A percentile compares a stretch with the other conserved stretches of the same genome.
phyloP scores from a whole-genome alignment of 2,888 invertebrate species.

The Volucella inflata region DNA sequence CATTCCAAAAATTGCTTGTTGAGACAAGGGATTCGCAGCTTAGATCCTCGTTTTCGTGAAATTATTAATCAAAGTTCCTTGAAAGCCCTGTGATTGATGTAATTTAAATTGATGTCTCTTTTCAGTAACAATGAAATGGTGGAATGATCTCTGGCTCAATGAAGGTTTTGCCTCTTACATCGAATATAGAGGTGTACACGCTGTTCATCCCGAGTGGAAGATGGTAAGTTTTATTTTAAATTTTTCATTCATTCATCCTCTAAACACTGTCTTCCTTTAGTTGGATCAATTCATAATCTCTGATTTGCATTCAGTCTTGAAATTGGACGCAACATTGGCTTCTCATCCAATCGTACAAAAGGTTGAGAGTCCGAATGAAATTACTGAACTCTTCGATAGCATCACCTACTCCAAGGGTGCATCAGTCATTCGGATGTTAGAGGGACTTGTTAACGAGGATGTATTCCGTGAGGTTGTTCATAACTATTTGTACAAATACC shows the following conservation, averaged over 20 bases:
- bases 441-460: slow-evolving; percentile 88
- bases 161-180: slow-evolving; percentile 97
- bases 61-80: not conserved
- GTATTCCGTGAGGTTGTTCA: slow-evolving; percentile 90
- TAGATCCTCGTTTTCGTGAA: too few relatives aligned
- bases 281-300: slow-evolving; percentile 90
- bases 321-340: slow-evolving; percentile 90
- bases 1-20: too few relatives aligned
- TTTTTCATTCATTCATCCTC: too few relatives aligned
- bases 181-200: slow-evolving; percentile 90
- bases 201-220: slow-evolving; percentile 91
- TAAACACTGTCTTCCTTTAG: slow-evolving; percentile 84
- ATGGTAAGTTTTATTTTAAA: slow-evolving; percentile 85
- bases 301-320: slow-evolving; percentile 89
- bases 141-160: slow-evolving; percentile 97
- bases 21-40: too few relatives aligned
- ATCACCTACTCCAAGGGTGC: slow-evolving; percentile 98
- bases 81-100: not conserved
- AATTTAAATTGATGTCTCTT: slow-evolving; percentile 66
- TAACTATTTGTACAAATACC: slow-evolving; percentile 88
- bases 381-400: slow-evolving; percentile 94
- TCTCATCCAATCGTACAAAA: slow-evolving; percentile 96
- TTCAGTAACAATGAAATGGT: slow-evolving; percentile 95
- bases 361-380: slow-evolving; percentile 94
- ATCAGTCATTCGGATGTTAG: slow-evolving; percentile 94